Evolutionary conservation across 2,797 vertebrate species (phyloP).

Genomic region (Octomys mimax): DNA sequence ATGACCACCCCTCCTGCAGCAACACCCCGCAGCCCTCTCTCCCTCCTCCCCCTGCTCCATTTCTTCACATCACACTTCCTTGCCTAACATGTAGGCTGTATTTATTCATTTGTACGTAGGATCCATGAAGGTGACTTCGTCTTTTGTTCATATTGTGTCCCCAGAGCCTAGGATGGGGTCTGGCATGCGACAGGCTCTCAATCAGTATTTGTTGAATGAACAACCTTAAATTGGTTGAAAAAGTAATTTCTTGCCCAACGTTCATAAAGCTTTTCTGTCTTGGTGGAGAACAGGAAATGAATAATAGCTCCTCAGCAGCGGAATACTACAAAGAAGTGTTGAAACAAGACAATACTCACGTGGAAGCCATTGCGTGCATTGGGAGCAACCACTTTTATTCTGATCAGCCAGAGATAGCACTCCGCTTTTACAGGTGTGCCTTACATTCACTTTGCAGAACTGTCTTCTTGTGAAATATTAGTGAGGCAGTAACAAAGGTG

Average conservation of each 20-base stretch:
- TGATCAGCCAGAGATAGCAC: conserved; percentile 97
- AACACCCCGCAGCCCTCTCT: background rate
- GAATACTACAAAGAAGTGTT: conserved; percentile 98
- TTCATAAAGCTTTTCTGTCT: conserved; percentile 55
- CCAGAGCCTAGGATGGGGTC: conserved; percentile 1
- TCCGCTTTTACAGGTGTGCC: conserved; percentile 97
- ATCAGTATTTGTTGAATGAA: conserved; percentile 40
- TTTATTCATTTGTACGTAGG: background rate
- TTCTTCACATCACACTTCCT: background rate
- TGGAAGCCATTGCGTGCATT: conserved; percentile 98
- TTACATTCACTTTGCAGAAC: background rate
- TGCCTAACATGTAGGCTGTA: background rate
- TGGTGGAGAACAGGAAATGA: conserved; percentile 94
- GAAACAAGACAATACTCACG: conserved; percentile 98
- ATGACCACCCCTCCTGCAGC: background rate
- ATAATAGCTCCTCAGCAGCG: conserved; percentile 94
- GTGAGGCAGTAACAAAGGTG: background rate
- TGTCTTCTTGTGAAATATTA: background rate
- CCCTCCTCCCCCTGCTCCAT: background rate
- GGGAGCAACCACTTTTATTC: conserved; percentile 99
- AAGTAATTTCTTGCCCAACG: background rate
- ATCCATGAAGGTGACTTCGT: conserved; percentile 4
- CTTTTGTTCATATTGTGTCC: background rate
- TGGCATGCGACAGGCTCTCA: background rate
- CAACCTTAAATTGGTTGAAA: background rate